Percentiles rank a stretch among this genome's conserved stretches.
These are phyloP conservation scores for Zaprionus davidi DNA, from an alignment of 1,140 invertebrate genomes.

Conservation along the genomic window DNA sequence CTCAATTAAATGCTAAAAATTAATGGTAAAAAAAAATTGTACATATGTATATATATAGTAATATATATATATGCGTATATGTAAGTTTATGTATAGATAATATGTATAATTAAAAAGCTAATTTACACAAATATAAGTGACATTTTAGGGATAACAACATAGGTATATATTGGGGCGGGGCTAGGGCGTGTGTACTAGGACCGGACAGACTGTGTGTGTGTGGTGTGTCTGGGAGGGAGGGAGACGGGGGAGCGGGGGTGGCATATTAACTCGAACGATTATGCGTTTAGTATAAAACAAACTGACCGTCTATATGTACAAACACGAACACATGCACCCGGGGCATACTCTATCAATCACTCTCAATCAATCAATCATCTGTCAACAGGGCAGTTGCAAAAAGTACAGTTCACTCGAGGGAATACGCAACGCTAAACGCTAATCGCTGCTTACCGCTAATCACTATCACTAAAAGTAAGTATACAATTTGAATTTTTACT, in stretches of 20 bases:
- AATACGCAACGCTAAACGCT: conserved; percentile 8
- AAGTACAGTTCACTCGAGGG: conserved; percentile 23
- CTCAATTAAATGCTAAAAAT: conserved; percentile 47
- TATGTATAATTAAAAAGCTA: conserved; percentile 36
- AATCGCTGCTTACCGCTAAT: conserved; percentile 11
- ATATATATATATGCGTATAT: conserved; percentile 23
- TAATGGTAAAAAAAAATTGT: conserved; percentile 56
- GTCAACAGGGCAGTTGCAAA: conserved; percentile 6
- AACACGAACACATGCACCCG: conserved; percentile 7
- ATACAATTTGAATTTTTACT: conserved; percentile 30
- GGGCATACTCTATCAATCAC: background rate
- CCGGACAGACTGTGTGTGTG: background rate
- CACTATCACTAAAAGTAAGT: conserved; percentile 12
- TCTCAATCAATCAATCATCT: background rate
- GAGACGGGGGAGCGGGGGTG: too few relatives aligned
- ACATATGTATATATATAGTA: conserved; percentile 27
- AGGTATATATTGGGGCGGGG: background rate
- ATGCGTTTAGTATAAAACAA: background rate
- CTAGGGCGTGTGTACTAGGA: conserved; percentile 16
- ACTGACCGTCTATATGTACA: conserved; percentile 30
- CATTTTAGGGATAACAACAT: conserved; percentile 32
- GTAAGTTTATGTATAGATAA: conserved; percentile 16
- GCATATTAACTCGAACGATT: conserved; percentile 1
- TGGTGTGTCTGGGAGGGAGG: background rate
- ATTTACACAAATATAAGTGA: conserved; percentile 51